A percentile compares a stretch with the other conserved stretches of the same genome.
Conservation (phyloP, 2,888 invertebrate species). For the Pyralis farinalis region DNA sequence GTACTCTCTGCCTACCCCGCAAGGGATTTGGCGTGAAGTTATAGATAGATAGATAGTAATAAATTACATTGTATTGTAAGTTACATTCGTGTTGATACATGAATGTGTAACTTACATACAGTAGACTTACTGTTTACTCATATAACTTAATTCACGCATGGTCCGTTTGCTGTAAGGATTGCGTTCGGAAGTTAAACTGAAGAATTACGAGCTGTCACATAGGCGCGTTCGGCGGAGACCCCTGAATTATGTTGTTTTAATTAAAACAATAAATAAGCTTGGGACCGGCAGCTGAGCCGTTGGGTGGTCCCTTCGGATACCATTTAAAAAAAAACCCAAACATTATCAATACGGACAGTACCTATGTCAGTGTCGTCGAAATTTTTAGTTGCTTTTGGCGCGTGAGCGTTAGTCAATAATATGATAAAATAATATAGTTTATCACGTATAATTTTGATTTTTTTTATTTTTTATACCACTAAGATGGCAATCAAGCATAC, state of each 20-base stretch:
- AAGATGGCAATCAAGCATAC: no score
- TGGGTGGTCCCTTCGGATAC: constrained; percentile 62
- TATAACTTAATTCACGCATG: constrained; percentile 10
- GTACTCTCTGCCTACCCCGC: no score
- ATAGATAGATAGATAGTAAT: no score
- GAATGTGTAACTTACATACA: no score
- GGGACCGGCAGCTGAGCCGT: constrained; percentile 37
- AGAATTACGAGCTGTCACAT: constrained; percentile 61
- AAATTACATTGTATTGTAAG: no score
- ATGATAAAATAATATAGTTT: no score
- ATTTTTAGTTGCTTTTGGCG: not conserved
- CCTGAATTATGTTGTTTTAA: constrained; percentile 73
- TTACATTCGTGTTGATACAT: no score
- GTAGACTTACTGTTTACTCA: no score
- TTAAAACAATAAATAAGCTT: constrained; percentile 72
- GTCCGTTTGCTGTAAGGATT: constrained; percentile 29
- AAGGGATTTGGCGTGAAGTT: no score
- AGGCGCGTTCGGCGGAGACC: constrained; percentile 43
- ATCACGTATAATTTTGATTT: no score
- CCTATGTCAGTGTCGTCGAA: not conserved
- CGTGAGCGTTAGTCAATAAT: no score
- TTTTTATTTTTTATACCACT: no score
- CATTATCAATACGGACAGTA: constrained; percentile 46
- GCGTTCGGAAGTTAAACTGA: constrained; percentile 49
- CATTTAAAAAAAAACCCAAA: constrained; percentile 50